phyloP scores from a whole-genome alignment of 2,888 invertebrate species.

The Anodontia alba region DNA sequence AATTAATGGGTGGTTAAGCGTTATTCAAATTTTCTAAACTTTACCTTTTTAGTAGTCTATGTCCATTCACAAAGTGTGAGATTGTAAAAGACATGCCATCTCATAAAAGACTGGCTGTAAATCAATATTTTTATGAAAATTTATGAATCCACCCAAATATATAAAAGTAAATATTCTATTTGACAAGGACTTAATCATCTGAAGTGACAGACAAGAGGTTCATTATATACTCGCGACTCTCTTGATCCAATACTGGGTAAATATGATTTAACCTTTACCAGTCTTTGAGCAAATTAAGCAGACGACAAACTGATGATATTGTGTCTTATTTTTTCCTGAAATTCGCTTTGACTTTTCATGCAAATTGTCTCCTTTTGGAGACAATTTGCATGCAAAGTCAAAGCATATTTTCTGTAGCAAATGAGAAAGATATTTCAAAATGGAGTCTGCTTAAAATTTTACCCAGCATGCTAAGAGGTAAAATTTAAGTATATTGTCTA shows the following conservation, averaged over 20 bases:
- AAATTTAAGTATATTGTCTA: too few relatives aligned
- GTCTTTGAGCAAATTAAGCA: too few relatives aligned
- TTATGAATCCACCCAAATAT: not conserved
- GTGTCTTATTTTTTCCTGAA: too few relatives aligned
- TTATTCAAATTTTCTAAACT: not conserved
- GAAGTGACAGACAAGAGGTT: not conserved
- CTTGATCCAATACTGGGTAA: constrained; percentile 3
- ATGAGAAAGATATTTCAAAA: too few relatives aligned
- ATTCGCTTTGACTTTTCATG: too few relatives aligned
- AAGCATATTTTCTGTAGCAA: too few relatives aligned
- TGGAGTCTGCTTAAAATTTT: too few relatives aligned
- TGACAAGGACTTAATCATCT: not conserved
- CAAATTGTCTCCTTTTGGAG: too few relatives aligned
- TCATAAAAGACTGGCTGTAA: not conserved
- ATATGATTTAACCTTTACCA: not conserved
- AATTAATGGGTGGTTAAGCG: not conserved
- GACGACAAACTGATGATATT: too few relatives aligned
- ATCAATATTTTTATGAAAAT: not conserved
- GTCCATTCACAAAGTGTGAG: not conserved
- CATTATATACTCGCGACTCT: not conserved
- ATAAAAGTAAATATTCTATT: not conserved
- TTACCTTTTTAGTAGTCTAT: not conserved
- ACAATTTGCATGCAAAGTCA: too few relatives aligned
- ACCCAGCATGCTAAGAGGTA: too few relatives aligned
- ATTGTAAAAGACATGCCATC: not conserved